phyloP scores from a whole-genome alignment of 2,113 vertebrate genomes.

The Boulengeromyrus knoepffleri region DNA sequence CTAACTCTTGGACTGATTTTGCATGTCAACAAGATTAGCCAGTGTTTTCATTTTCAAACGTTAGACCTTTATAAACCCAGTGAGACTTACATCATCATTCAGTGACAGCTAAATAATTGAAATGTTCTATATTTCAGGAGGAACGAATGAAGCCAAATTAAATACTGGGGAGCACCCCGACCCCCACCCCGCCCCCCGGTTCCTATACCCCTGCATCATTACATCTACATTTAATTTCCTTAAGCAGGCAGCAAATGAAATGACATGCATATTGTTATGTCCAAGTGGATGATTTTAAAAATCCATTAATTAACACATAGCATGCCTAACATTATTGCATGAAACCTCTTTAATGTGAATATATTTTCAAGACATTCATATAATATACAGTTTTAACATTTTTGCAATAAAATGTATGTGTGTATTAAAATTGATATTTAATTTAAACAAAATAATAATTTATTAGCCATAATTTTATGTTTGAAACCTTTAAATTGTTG shows the following conservation, averaged over 20 bases:
- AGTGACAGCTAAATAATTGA: neutral
- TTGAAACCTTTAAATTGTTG: neutral
- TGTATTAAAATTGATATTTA: neutral
- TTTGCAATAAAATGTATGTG: neutral
- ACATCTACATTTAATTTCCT: neutral
- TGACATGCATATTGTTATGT: neutral
- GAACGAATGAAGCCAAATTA: neutral
- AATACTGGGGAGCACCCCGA: neutral
- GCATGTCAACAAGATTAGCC: neutral
- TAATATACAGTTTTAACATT: neutral
- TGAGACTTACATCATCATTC: neutral
- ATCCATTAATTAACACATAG: neutral
- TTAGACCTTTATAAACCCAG: neutral
- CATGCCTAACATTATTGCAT: neutral
- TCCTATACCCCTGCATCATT: neutral
- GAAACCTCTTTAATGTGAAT: neutral
- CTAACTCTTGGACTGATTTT: neutral
- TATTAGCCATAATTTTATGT: neutral
- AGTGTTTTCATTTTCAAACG: neutral
- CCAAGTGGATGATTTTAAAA: neutral
- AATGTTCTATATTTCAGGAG: neutral
- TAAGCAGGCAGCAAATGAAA: neutral
- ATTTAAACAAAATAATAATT: neutral
- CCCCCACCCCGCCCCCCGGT: neutral
- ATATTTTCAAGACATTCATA: neutral